Evolutionary conservation across 2,797 vertebrate species (phyloP).

Genomic region (Peromyscus eremicus): DNA sequence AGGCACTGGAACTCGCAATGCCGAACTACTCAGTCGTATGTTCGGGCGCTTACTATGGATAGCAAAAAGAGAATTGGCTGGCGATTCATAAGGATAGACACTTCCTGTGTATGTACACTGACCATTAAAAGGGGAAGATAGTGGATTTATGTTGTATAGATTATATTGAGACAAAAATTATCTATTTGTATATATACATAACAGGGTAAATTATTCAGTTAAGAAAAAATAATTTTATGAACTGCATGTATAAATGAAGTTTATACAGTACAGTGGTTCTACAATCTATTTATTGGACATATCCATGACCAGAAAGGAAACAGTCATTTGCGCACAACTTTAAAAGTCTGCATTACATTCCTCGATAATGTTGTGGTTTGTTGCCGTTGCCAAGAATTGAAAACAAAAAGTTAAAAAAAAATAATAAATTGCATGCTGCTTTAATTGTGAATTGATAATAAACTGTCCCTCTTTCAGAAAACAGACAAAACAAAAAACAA

Average conservation of each 20-base stretch:
- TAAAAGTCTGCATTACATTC: slow-evolving; percentile 97
- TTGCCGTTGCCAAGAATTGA: slow-evolving; percentile 99
- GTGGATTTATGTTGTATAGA: slow-evolving; percentile 98
- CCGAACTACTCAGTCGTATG: slow-evolving; percentile 99
- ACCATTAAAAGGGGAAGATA: slow-evolving; percentile 99
- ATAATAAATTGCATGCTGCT: slow-evolving; percentile 99
- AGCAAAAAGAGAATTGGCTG: slow-evolving; percentile 99
- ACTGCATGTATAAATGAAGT: slow-evolving; percentile 99
- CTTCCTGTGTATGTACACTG: slow-evolving; percentile 99
- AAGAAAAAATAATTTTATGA: slow-evolving; percentile 99
- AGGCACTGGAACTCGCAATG: slow-evolving; percentile 99
- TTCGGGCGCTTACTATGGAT: slow-evolving; percentile 99
- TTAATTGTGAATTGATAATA: slow-evolving; percentile 99
- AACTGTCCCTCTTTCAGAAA: slow-evolving; percentile 95
- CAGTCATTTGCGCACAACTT: slow-evolving; percentile 99
- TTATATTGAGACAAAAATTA: slow-evolving; percentile 99
- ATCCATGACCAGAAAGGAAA: slow-evolving; percentile 99
- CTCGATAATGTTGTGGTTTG: slow-evolving; percentile 98
- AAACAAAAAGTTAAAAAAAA: slow-evolving; percentile 92
- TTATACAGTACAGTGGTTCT: slow-evolving; percentile 99
- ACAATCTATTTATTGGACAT: slow-evolving; percentile 99
- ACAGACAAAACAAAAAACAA: slow-evolving; percentile 78
- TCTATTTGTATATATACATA: slow-evolving; percentile 99
- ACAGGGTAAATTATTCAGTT: slow-evolving; percentile 99
- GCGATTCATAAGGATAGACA: slow-evolving; percentile 99